Evolutionary conservation across 2,113 vertebrate species (phyloP).

Genomic region (Ochotona princeps): DNA sequence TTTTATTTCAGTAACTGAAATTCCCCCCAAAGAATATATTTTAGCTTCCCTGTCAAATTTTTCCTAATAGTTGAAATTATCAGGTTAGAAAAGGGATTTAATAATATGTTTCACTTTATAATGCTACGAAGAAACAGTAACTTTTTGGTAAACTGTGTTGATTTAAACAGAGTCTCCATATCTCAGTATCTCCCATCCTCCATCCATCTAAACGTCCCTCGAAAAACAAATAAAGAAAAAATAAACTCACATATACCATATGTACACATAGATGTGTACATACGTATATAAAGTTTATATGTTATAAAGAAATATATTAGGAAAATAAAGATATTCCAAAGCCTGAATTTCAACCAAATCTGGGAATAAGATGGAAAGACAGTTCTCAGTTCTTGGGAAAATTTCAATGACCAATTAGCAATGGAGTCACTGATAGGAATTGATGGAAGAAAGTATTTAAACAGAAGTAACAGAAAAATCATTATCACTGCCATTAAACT

Average conservation of each 20-base stretch:
- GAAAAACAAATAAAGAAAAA: background rate
- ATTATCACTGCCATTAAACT: background rate
- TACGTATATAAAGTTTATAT: background rate
- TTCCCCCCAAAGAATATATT: conserved; percentile 66
- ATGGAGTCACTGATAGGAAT: conserved; percentile 19
- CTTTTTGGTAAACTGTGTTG: background rate
- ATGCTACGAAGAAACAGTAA: conserved; percentile 32
- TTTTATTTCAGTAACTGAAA: conserved; percentile 74
- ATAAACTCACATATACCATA: background rate
- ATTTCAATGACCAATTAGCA: background rate
- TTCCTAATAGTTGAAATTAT: conserved; percentile 69
- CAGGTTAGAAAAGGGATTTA: conserved; percentile 64
- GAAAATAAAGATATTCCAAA: background rate
- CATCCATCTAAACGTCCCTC: no score
- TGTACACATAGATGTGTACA: background rate
- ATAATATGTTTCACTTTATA: conserved; percentile 50
- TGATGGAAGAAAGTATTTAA: conserved; percentile 15
- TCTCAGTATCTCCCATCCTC: background rate
- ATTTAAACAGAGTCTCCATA: background rate
- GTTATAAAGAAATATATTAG: background rate
- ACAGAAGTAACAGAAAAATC: conserved; percentile 11
- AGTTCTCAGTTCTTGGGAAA: background rate
- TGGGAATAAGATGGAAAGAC: background rate
- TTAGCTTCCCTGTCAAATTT: conserved; percentile 53
- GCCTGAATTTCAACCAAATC: conserved; percentile 43